phyloP scores from a whole-genome alignment of 2,113 vertebrate genomes.

The Gyps fulvus region DNA sequence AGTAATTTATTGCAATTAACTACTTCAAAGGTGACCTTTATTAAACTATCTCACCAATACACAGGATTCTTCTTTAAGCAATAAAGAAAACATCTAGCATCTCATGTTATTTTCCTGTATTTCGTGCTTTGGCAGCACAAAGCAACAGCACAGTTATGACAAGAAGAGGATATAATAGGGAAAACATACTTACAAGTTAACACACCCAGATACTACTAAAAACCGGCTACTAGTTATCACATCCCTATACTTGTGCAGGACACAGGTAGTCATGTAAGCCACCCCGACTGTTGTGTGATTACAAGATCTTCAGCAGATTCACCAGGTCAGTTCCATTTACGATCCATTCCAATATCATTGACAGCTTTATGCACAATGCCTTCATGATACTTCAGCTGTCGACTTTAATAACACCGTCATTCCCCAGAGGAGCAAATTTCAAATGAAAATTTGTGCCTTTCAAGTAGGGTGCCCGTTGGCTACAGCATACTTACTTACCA shows the following conservation, averaged over 20 bases:
- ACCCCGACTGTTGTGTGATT: fast-evolving
- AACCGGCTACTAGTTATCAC: neutral
- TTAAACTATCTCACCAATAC: neutral
- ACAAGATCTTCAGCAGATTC: neutral
- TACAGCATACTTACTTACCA: neutral
- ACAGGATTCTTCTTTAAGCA: neutral
- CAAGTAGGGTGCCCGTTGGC: neutral
- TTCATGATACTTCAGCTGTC: neutral
- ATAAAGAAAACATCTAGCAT: neutral
- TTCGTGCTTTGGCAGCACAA: neutral
- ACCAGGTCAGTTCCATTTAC: fast-evolving
- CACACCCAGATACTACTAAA: neutral
- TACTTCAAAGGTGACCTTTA: constrained; percentile 54
- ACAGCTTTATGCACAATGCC: neutral
- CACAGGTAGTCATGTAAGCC: neutral
- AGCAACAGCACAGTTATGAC: neutral
- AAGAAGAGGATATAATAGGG: neutral
- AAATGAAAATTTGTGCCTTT: neutral
- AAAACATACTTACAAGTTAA: neutral
- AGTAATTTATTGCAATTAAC: constrained; percentile 42
- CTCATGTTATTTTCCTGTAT: neutral
- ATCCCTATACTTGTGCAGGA: neutral
- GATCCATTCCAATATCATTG: neutral
- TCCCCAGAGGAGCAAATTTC: neutral
- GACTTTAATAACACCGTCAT: neutral